Percentiles rank a stretch among this genome's conserved stretches.
Conservation (phyloP, 2,113 vertebrate genomes). For the Lagopus muta region DNA sequence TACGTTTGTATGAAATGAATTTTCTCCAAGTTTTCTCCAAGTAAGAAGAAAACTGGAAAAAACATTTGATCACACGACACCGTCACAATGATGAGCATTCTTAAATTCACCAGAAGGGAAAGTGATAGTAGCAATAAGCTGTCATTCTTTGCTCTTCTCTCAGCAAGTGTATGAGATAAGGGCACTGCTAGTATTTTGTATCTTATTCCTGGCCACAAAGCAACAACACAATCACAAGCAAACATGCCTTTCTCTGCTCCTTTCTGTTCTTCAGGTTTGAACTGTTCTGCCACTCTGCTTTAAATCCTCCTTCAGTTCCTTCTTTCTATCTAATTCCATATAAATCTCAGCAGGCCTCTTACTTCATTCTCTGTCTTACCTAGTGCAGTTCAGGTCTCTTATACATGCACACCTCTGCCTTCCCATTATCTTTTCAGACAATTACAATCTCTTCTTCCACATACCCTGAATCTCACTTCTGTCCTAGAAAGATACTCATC, state of each 20-base stretch:
- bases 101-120: neutral
- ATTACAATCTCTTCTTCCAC: neutral
- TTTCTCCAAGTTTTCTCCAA: neutral
- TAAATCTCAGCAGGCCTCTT: neutral
- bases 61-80: neutral
- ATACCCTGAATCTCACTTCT: neutral
- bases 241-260: neutral
- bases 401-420: neutral
- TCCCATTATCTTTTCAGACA: neutral
- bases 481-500: slow-evolving; percentile 11
- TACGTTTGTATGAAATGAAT: neutral
- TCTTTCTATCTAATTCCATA: neutral
- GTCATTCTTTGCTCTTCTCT: neutral
- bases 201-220: neutral
- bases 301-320: neutral
- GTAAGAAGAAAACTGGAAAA: neutral
- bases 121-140: neutral
- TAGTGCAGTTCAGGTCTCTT: neutral
- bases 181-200: neutral
- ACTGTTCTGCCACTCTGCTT: neutral
- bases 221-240: neutral
- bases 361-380: neutral
- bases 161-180: neutral
- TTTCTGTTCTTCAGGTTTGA: neutral
- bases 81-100: neutral